Conservation (phyloP, 2,113 vertebrate species). For the Octodon degus region DNA sequence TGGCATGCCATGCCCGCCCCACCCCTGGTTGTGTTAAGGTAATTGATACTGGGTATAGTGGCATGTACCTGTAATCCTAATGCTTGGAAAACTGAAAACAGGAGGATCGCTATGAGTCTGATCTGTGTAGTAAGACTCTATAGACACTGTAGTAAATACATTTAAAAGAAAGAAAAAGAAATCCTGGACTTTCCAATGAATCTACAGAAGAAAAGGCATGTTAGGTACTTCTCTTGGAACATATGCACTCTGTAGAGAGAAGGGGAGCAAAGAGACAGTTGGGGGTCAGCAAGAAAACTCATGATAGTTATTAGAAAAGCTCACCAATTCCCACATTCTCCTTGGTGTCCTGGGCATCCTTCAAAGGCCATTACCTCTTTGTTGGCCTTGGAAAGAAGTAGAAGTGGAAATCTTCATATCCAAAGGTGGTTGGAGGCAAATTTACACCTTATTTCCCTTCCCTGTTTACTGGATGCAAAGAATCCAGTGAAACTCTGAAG, state of each 20-base stretch:
- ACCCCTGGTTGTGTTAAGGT: no score
- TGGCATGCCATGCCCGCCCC: no score
- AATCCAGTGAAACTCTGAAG: conserved; percentile 18
- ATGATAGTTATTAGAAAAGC: not conserved
- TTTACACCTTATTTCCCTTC: not conserved
- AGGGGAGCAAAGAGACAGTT: not conserved
- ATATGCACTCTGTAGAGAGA: not conserved
- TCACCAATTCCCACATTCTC: not conserved
- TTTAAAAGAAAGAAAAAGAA: not conserved
- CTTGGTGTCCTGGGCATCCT: not conserved
- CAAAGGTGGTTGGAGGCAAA: not conserved
- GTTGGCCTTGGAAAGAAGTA: not conserved
- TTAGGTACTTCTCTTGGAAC: not conserved
- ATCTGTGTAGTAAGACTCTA: no score
- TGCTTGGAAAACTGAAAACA: no score
- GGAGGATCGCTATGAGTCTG: no score
- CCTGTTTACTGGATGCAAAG: not conserved
- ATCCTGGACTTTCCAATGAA: not conserved
- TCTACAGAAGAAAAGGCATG: not conserved
- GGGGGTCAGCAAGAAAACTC: not conserved
- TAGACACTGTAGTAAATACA: no score
- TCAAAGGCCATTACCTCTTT: not conserved
- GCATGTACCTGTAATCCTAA: no score
- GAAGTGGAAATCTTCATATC: not conserved
- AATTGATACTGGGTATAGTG: no score